Evolutionary conservation across 2,888 invertebrate species (phyloP).

Genomic region (Apomyelois bistriatella): DNA sequence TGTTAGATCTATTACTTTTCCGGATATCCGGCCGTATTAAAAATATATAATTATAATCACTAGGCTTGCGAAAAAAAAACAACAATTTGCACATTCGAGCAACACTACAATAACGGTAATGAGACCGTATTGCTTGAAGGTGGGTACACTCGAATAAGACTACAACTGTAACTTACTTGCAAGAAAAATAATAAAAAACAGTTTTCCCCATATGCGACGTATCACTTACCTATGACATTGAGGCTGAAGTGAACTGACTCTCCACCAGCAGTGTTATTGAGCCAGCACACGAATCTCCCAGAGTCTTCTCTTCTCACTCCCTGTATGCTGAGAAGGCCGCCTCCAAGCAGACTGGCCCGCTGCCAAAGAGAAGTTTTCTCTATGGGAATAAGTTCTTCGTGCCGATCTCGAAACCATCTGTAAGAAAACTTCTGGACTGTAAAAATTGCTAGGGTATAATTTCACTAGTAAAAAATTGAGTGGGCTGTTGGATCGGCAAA

Average conservation of each 20-base stretch:
- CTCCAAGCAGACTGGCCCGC: constrained; percentile 46
- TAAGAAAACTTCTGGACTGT: constrained; percentile 5
- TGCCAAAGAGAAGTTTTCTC: constrained; percentile 77
- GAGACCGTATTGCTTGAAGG: too few relatives aligned
- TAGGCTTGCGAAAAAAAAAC: too few relatives aligned
- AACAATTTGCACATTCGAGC: too few relatives aligned
- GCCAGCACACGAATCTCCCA: constrained; percentile 93
- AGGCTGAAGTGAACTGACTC: constrained; percentile 88
- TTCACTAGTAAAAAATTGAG: too few relatives aligned
- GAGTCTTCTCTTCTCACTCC: constrained; percentile 88
- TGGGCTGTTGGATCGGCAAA: too few relatives aligned
- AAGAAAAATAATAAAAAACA: too few relatives aligned
- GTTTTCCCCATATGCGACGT: not conserved
- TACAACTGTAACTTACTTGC: too few relatives aligned
- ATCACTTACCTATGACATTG: constrained; percentile 84
- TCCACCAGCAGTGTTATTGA: constrained; percentile 93
- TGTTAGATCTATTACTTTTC: too few relatives aligned
- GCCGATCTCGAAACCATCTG: constrained; percentile 88
- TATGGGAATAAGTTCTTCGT: constrained; percentile 84
- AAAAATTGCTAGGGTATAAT: not conserved
- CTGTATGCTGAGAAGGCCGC: constrained; percentile 83
- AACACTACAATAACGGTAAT: too few relatives aligned
- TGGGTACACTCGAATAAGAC: too few relatives aligned
- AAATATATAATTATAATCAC: too few relatives aligned
- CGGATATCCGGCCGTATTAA: too few relatives aligned